Percentiles rank a stretch among this genome's conserved stretches.
phyloP scores from a whole-genome alignment of 2,888 invertebrate genomes.

The Ophion obscuratus region DNA sequence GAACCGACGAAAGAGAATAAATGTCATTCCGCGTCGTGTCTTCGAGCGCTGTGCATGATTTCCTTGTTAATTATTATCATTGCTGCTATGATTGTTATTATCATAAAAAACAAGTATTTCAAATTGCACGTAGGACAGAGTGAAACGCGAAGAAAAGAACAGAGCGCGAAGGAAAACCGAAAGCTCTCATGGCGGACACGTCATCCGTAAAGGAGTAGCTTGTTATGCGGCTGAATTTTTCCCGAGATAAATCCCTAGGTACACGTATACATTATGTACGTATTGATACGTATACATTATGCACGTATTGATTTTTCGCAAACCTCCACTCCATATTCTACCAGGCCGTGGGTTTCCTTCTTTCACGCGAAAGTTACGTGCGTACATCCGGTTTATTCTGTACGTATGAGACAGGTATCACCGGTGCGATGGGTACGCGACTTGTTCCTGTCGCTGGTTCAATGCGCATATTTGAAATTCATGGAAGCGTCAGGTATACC shows the following conservation, averaged over 20 bases:
- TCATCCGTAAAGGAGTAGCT: too few relatives aligned
- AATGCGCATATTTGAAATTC: conserved; percentile 66
- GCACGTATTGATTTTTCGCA: conserved; percentile 35
- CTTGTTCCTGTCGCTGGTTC: conserved; percentile 42
- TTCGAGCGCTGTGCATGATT: too few relatives aligned
- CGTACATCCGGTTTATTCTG: conserved; percentile 1
- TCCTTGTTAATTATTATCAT: too few relatives aligned
- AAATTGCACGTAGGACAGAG: too few relatives aligned
- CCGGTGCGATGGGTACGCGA: conserved; percentile 19
- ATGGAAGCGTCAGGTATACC: conserved; percentile 15
- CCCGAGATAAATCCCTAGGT: too few relatives aligned
- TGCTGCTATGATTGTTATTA: too few relatives aligned
- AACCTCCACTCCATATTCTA: conserved; percentile 33
- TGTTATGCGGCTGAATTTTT: too few relatives aligned
- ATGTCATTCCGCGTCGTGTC: background rate
- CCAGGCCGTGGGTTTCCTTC: conserved; percentile 40
- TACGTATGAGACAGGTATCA: conserved; percentile 5
- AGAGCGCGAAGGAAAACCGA: too few relatives aligned
- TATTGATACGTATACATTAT: background rate
- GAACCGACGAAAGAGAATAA: background rate
- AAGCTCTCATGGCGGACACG: too few relatives aligned
- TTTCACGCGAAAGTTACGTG: background rate
- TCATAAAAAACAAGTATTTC: too few relatives aligned
- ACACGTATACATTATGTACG: background rate
- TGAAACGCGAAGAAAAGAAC: too few relatives aligned